phyloP scores from a whole-genome alignment of 2,888 invertebrate genomes.

The Halocaridina rubra region DNA sequence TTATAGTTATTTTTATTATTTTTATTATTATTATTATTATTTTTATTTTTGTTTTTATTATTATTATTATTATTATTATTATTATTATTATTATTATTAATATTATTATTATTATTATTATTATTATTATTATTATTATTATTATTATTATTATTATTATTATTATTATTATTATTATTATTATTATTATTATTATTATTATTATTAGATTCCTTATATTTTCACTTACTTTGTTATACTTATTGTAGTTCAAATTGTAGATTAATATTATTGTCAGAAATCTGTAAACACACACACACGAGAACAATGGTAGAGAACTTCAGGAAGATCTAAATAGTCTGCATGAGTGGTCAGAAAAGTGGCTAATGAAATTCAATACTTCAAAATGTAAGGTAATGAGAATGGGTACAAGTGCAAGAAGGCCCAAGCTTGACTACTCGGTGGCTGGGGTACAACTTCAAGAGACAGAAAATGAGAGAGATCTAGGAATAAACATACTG shows the following conservation, averaged over 20 bases:
- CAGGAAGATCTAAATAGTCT: no score
- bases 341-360: no score
- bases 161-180: not conserved
- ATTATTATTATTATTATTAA: not conserved
- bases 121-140: not conserved
- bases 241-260: no score
- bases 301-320: no score
- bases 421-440: no score
- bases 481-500: no score
- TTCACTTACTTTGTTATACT: no score
- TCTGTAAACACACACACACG: not conserved
- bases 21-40: not conserved
- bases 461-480: no score
- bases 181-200: not conserved
- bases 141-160: not conserved
- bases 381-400: no score
- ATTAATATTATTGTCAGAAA: not conserved
- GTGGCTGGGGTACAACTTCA: no score
- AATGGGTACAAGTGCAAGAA: no score
- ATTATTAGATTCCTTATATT: not conserved
- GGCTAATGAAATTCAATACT: no score
- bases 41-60: not conserved
- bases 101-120: not conserved
- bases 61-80: not conserved
- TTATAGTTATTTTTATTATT: not conserved